Evolutionary conservation across 2,113 vertebrate genomes (phyloP), one percentile per base, ranked within the genome.

Genomic region (Origma solitaria): DNA sequence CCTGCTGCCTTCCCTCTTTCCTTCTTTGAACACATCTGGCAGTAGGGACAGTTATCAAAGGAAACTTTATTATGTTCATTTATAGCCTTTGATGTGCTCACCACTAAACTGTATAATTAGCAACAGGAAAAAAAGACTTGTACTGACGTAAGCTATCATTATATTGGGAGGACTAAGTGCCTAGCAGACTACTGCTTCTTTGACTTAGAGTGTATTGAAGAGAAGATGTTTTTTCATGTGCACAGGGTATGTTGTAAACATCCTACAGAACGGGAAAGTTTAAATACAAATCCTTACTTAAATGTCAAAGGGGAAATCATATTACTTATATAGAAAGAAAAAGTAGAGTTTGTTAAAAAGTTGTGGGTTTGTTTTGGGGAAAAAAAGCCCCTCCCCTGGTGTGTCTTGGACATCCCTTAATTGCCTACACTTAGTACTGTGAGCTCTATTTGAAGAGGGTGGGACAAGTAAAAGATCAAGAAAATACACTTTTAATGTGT

Each of bases 351-450:
- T 50, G 22, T 64, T 69, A 17, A 78, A 50, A 75, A 40, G 6
- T 37, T 53, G 5, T 22, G 8, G 3, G 1, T 9, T 22, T 78
- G 5, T 24, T 70, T 70, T 9, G 7, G 10, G 15, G 4, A 2
- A 3, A 37, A 35, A 35, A 54, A 13, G 4, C 2, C 21, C 9
- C 1, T 57, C 4, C 13, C 8, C 15, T 33, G 3, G 2, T 69
- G 31, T 81, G 35, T 68, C 38, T 71, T 10, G 2, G 23, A 15
- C 11, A 19, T 47, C 17, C 10, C 81, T 47, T 73, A 73, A 47
- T 35, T 81, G 40, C 14, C 40, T 56, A 54, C 72, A 60, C 5
- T 6, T 28, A 9, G 2, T n/a, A 18, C 28, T 71, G 6, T n/a
- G 25, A 76, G 10, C 2, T 54, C 5, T 44, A 23, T 56, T 40